Evolutionary conservation across 1,140 invertebrate species (phyloP), one percentile per base, ranked within the genome.

Genomic region (Habropoda laboriosa): DNA sequence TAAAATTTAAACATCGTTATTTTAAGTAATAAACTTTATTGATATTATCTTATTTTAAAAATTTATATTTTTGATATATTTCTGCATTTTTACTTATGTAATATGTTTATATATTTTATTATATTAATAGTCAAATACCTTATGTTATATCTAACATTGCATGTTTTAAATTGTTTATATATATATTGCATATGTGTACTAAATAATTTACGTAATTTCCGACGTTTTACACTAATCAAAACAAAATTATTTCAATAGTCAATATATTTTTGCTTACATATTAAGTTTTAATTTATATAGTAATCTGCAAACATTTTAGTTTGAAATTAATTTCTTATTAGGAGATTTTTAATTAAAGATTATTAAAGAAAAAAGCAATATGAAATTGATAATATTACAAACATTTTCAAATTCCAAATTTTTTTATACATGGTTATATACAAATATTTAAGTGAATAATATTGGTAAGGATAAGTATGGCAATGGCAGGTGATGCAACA

Each of bases 401-500:
- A 38, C 38, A 42, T 38, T 58, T 38, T 45, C 32, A 66, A 66
- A 32, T 63, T 74, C 55, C n/a, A 16, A 42, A 55, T 8, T 66
- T 63, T 49, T n/a, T 47, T 86, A 13, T 66, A 5, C 21, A 42
- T 61, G 42, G 58, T 74, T 57, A 30, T 35, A 32, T 66, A 53
- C 40, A 82, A 61, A 55, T 61, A 77, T 73, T 68, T 18, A 64
- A 79, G 1, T 32, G 27, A 64, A 77, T 76, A 72, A 67, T 66
- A 58, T 83, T 74, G 64, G 77, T 90, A 85, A 88, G 68, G 40
- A 87, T 67, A 80, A 90, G 84, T 90, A 49, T 91, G 85, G 63
- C 80, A 92, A 92, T 88, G 78, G 88, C 80, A 93, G 92, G 91
- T 92, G 87, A 91, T 92, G 89, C 88, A 88, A 83, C 89, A 79